These are phyloP conservation scores for Eurystomus gularis DNA, from an alignment of 2,113 vertebrate genomes.

Conservation along the genomic window DNA sequence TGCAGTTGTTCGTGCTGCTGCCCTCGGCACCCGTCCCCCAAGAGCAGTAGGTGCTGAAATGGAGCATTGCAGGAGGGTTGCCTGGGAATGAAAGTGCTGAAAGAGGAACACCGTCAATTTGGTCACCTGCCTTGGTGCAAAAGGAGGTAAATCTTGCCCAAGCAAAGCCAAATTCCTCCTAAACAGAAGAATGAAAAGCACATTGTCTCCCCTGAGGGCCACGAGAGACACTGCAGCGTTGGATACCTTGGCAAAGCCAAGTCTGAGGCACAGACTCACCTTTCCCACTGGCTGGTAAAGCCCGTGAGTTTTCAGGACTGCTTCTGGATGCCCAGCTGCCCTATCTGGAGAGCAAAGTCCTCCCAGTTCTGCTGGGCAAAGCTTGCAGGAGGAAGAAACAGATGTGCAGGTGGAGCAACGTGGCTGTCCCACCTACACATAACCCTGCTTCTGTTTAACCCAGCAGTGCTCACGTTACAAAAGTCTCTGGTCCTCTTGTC, in stretches of 20 bases:
- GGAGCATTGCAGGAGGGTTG: rapidly evolving
- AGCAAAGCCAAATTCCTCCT: background rate
- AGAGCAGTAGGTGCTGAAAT: background rate
- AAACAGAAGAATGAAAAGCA: background rate
- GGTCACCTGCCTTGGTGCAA: background rate
- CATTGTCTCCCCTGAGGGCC: rapidly evolving
- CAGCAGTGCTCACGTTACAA: rapidly evolving
- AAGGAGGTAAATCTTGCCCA: background rate
- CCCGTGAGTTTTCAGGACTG: rapidly evolving
- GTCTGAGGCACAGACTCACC: background rate
- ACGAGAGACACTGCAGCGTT: rapidly evolving
- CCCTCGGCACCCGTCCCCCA: rapidly evolving
- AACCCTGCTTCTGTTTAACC: background rate
- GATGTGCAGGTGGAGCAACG: background rate
- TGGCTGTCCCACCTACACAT: background rate
- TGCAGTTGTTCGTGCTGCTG: rapidly evolving
- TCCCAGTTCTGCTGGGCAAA: rapidly evolving
- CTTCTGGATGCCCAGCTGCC: background rate
- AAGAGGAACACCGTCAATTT: background rate
- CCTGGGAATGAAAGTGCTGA: too few species aligned
- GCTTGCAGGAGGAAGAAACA: background rate
- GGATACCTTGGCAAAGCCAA: background rate
- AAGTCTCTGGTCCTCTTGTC: background rate
- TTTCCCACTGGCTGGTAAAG: background rate
- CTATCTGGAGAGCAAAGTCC: background rate